phyloP scores from a whole-genome alignment of 2,888 invertebrate species.

The Drosophila merina region DNA sequence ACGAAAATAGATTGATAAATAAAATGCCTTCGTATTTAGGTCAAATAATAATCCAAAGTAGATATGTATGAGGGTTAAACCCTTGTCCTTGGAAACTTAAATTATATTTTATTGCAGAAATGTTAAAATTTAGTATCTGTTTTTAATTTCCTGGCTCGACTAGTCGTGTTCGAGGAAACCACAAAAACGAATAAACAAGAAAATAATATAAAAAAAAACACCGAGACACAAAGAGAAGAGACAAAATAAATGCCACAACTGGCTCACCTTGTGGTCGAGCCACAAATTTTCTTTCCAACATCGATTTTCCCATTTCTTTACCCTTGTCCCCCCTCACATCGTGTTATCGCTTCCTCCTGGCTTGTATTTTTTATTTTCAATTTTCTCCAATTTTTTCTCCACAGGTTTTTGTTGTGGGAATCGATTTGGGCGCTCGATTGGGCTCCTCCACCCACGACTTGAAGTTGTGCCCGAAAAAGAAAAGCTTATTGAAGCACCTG shows the following conservation, averaged over 20 bases:
- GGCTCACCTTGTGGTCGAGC: conserved; percentile 43
- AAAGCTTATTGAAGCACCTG: neutral
- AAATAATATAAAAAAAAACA: conserved; percentile 13
- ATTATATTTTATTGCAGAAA: conserved; percentile 5
- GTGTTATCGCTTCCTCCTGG: conserved; percentile 27
- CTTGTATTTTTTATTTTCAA: conserved; percentile 38
- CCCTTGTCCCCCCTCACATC: neutral
- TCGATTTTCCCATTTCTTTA: conserved; percentile 45
- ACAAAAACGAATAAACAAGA: conserved; percentile 38
- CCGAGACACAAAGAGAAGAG: conserved; percentile 20
- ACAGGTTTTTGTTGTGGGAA: conserved; percentile 16
- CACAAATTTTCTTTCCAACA: conserved; percentile 39
- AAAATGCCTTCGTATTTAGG: conserved; percentile 23
- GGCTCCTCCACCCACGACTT: conserved; percentile 21
- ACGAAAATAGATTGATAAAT: conserved; percentile 12
- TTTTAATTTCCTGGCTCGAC: conserved; percentile 43
- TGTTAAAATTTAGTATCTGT: conserved; percentile 31
- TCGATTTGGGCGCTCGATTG: conserved; percentile 41
- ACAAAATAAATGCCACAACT: conserved; percentile 31
- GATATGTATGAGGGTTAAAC: too few species aligned
- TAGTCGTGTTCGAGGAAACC: conserved; percentile 25
- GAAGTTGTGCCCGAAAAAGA: conserved; percentile 36
- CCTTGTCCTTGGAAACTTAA: conserved; percentile 4
- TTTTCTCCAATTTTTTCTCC: conserved; percentile 31
- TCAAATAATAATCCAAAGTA: conserved; percentile 19